These are phyloP conservation scores for Metridium senile DNA, from an alignment of 92 coral and sea anemone genomes.

Conservation along the genomic window DNA sequence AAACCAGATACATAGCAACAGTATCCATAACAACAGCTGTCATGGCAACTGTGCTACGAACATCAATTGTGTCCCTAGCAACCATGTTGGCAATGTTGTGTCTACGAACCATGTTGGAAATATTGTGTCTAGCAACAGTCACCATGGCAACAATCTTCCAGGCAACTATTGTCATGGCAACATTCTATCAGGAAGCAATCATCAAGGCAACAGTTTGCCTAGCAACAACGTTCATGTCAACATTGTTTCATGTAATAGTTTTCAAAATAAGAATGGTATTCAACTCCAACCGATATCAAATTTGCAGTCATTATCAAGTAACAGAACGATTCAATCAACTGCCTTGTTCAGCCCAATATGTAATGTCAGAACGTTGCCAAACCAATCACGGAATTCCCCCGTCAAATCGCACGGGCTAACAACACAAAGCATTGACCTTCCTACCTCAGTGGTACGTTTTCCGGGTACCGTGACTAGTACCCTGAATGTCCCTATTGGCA, in stretches of 20 bases:
- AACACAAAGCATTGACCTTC: conserved; percentile 5
- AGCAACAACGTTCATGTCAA: not conserved
- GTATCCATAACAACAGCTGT: not conserved
- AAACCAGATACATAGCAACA: not conserved
- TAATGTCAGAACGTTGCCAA: conserved; percentile 1
- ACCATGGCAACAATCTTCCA: not conserved
- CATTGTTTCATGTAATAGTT: not conserved
- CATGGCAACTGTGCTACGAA: not conserved
- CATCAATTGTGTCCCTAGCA: not conserved
- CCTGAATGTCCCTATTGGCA: conserved; percentile 34
- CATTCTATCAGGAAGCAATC: not conserved
- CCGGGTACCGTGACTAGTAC: conserved; percentile 34
- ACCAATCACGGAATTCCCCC: conserved; percentile 10
- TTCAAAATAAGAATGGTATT: not conserved
- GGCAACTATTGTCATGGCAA: not conserved
- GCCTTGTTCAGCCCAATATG: conserved; percentile 21
- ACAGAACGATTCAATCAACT: conserved; percentile 12
- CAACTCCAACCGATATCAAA: not conserved
- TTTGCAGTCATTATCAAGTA: not conserved
- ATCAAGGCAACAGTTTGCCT: not conserved
- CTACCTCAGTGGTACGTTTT: conserved; percentile 3
- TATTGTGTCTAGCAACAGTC: not conserved
- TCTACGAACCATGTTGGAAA: too few relatives aligned
- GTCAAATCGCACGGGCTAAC: not conserved
- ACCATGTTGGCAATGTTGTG: not conserved